These are phyloP conservation scores for Malacosoma neustria DNA, from an alignment of 2,888 invertebrate species.

Conservation along the genomic window DNA sequence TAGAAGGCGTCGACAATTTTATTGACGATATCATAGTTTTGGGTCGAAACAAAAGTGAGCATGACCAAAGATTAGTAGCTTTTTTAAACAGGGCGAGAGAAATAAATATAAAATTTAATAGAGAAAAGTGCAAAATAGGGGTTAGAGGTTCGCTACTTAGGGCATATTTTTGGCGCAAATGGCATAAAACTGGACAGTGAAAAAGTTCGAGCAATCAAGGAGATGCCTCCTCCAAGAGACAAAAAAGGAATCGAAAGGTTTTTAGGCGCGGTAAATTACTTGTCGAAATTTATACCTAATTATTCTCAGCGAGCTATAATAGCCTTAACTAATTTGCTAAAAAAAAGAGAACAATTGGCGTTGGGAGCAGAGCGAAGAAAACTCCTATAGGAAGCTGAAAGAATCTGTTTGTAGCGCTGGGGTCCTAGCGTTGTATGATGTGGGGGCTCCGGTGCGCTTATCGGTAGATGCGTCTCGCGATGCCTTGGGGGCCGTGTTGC, in stretches of 20 bases:
- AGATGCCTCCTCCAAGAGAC: constrained; percentile 1
- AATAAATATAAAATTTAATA: not conserved
- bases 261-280: constrained; percentile 3
- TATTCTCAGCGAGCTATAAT: constrained; percentile 1
- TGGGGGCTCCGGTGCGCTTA: not conserved
- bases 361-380: constrained; percentile 2
- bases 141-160: constrained; percentile 1
- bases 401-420: constrained; percentile 2
- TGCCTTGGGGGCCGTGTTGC: constrained; percentile 2
- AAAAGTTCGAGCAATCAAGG: constrained; percentile 1
- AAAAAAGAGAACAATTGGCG: constrained; percentile 1
- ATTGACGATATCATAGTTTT: no score
- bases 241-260: constrained; percentile 4
- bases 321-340: constrained; percentile 2
- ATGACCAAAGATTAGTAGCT: constrained; percentile 1
- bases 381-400: constrained; percentile 2
- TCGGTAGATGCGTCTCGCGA: constrained; percentile 3
- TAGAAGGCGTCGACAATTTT: no score
- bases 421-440: constrained; percentile 4
- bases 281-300: constrained; percentile 2
- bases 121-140: constrained; percentile 1
- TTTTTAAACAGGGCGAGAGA: not conserved
- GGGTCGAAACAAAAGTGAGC: no score
- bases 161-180: constrained; percentile 1
- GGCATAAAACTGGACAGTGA: constrained; percentile 1